Conservation (phyloP, 1,140 invertebrate species). For the Antheraea mylitta region DNA sequence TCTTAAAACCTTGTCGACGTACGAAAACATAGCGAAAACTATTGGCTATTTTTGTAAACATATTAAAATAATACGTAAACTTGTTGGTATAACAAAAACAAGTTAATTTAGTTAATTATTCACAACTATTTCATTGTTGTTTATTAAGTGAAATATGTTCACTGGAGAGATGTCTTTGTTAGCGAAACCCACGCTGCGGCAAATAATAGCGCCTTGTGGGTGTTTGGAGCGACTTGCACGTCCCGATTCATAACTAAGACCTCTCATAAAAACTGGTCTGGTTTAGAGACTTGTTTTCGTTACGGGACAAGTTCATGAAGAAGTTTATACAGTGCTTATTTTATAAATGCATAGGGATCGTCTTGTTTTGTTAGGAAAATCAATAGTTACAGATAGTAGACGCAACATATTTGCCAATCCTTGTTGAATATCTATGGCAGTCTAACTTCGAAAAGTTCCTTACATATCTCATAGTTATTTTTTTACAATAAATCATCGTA, state of each 20-base stretch:
- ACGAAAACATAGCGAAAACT: too few relatives aligned
- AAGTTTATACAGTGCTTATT: background rate
- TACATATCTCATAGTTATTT: too few relatives aligned
- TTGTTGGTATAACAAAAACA: too few relatives aligned
- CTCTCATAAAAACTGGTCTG: background rate
- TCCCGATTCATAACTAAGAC: background rate
- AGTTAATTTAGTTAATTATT: too few relatives aligned
- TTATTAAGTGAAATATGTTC: background rate
- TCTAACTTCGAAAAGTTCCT: too few relatives aligned
- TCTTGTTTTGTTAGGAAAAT: background rate
- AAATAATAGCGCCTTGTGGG: background rate
- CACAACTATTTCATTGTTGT: background rate
- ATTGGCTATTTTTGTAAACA: too few relatives aligned
- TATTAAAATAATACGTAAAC: too few relatives aligned
- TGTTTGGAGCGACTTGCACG: background rate
- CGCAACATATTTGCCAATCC: background rate
- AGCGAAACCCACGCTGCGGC: background rate
- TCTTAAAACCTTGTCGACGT: too few relatives aligned
- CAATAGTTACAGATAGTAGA: background rate
- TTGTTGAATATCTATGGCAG: background rate
- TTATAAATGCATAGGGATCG: background rate
- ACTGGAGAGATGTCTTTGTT: background rate
- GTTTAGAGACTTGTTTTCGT: conserved; percentile 1
- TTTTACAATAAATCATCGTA: too few relatives aligned
- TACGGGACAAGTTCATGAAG: background rate